A percentile compares a stretch with the other conserved stretches of the same genome.
These are phyloP conservation scores for Lanistes nyassanus DNA, from an alignment of 1,140 invertebrate genomes.

Conservation along the genomic window DNA sequence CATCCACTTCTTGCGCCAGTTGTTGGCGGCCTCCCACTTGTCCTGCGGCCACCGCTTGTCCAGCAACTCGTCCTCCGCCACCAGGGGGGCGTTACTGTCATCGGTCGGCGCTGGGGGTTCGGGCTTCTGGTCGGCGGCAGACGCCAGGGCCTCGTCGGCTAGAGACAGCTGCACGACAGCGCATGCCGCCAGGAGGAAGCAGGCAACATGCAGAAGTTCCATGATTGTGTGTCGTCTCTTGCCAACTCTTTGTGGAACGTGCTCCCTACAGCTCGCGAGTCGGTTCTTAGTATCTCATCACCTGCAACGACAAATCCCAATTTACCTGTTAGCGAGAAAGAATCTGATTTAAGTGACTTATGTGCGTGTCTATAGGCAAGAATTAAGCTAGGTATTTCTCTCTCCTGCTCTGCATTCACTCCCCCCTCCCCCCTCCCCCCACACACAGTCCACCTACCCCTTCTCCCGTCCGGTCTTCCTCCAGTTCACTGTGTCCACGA, in stretches of 20 bases:
- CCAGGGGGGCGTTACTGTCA: too few species aligned
- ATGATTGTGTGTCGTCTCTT: background rate
- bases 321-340: background rate
- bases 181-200: background rate
- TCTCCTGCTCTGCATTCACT: background rate
- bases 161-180: background rate
- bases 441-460: background rate
- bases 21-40: background rate
- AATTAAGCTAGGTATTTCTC: background rate
- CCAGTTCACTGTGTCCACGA: background rate
- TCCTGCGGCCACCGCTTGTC: constrained; percentile 5
- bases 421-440: background rate
- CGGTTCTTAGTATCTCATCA: background rate
- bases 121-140: background rate
- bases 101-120: background rate
- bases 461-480: background rate
- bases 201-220: background rate
- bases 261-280: background rate
- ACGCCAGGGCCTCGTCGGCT: background rate
- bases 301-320: background rate
- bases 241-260: background rate
- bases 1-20: constrained; percentile 20
- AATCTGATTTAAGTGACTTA: background rate
- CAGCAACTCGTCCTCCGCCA: background rate
- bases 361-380: background rate